Conservation (phyloP, 1,140 invertebrate species). For the Tetramorium alpestre region DNA sequence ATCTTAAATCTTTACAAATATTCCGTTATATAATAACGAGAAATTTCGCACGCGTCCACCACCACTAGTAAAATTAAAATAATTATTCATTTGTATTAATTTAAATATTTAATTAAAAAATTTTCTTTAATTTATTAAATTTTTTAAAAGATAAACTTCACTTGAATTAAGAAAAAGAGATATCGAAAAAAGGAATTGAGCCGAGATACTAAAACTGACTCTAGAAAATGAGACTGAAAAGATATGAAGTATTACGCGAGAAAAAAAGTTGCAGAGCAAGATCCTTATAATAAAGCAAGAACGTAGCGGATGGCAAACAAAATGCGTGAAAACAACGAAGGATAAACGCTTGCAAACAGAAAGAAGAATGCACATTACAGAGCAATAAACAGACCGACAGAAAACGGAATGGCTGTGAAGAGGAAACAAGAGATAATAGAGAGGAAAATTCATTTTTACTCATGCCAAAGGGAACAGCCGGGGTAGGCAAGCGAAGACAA, state of each 20-base stretch:
- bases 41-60: too few relatives aligned
- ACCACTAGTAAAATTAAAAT: background rate
- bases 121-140: constrained; percentile 23
- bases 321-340: constrained; percentile 45
- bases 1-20: too few relatives aligned
- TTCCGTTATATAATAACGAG: too few relatives aligned
- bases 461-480: constrained; percentile 41
- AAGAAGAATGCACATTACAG: constrained; percentile 34
- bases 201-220: background rate
- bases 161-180: background rate
- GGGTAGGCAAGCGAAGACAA: constrained; percentile 44
- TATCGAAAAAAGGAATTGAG: background rate
- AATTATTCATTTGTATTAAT: background rate
- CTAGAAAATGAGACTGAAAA: background rate
- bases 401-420: constrained; percentile 49
- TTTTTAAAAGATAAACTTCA: constrained; percentile 18
- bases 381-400: constrained; percentile 45
- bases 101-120: constrained; percentile 11
- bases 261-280: constrained; percentile 3
- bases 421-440: constrained; percentile 48
- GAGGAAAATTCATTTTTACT: constrained; percentile 60
- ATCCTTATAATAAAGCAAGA: constrained; percentile 48
- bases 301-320: constrained; percentile 36
- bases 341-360: constrained; percentile 36
- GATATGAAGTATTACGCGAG: background rate